Evolutionary conservation across 2,113 vertebrate species (phyloP), one percentile per base, ranked within the genome.

Genomic region (Phalacrocorax carbo): DNA sequence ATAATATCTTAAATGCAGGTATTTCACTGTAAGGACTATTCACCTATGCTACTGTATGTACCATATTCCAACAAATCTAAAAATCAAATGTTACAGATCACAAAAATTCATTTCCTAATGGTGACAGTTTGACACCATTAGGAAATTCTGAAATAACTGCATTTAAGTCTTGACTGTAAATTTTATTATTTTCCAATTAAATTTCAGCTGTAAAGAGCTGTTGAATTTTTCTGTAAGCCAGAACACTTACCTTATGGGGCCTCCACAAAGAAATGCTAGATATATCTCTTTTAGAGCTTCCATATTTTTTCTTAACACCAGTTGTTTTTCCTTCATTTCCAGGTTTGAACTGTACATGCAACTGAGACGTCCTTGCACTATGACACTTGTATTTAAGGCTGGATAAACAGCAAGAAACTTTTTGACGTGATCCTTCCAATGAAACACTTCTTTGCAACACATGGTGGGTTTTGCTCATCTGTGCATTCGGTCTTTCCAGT

Each of bases 391-490:
- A 98, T 85, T 98, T 98, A 94, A 98, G 97, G 94, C 99, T 99
- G 40, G 99, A 98, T 97, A 98, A 98, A 60, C 98, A 98, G 96
- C 98, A 99, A 94, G 99, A 98, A 98, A 98, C 97, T 97, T 98
- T 99, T 29, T 97, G 96, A 26, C 83, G 97, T 18, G 98, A 98
- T 80, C 99, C 98, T 97, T 99, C 99, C 88, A 99, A 83, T 3
- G 99, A 99, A 96, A 99, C 96, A 87, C 99, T 99, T 97, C 99
- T 99, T 93, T 99, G 99, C 79, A 99, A 98, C 81, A 98, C 48
- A 17, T 96, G 98, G 55, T 97, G 98, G 54, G 52, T 80, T 93
- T 95, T 97, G 87, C 94, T 97, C 78, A 96, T 96, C 82, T 97
- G 97, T 52, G 86, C 76, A 79, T 70, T 94, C 14, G 98, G 97